These are phyloP conservation scores for Hartigia nigra DNA, from an alignment of 2,888 invertebrate species.

Conservation along the genomic window DNA sequence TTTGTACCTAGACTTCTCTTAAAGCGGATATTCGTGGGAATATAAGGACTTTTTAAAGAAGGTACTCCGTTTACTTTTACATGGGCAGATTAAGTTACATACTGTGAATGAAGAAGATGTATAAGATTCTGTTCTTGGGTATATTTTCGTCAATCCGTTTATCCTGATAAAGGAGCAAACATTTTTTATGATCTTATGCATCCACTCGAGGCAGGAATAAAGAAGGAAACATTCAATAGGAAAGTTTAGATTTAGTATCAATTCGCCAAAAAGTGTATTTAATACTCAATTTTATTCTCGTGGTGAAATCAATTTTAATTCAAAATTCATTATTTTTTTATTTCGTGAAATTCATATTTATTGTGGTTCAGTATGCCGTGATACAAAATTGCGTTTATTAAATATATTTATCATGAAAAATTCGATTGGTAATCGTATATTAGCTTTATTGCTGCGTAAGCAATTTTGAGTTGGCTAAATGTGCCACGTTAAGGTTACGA, in stretches of 20 bases:
- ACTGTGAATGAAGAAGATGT: not conserved
- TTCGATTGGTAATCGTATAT: not conserved
- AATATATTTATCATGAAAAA: not conserved
- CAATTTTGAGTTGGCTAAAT: not conserved
- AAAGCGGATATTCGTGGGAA: not conserved
- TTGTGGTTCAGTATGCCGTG: not conserved
- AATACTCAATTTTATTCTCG: not conserved
- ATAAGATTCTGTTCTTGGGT: not conserved
- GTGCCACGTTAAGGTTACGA: not conserved
- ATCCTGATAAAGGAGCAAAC: not conserved
- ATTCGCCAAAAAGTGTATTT: not conserved
- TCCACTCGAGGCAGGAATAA: not conserved
- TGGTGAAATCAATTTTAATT: too few relatives aligned
- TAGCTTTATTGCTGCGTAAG: not conserved
- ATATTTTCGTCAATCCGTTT: not conserved
- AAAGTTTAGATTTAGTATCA: not conserved
- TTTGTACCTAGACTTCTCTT: not conserved
- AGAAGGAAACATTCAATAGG: not conserved
- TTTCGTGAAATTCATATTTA: not conserved
- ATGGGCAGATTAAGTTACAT: not conserved
- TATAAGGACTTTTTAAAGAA: not conserved
- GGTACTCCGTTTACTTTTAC: not conserved
- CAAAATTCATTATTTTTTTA: too few relatives aligned
- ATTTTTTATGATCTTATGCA: not conserved
- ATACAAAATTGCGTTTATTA: not conserved